These are phyloP conservation scores for Pterocles orientalis DNA, from an alignment of 2,113 vertebrate genomes.

Conservation along the genomic window DNA sequence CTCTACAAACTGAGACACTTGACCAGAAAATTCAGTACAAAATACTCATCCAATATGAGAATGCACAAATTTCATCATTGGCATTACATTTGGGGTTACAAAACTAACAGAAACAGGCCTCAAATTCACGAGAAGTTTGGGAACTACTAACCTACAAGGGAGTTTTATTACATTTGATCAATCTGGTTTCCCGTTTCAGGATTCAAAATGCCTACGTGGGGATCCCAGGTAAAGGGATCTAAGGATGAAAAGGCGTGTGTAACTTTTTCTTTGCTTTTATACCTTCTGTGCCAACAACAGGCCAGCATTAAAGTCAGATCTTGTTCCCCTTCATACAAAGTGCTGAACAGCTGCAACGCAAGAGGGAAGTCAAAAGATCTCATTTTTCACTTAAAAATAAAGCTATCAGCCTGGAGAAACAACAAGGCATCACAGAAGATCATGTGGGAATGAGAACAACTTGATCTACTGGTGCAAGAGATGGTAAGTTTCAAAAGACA, in stretches of 20 bases:
- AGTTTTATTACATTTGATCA: neutral
- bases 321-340: neutral
- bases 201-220: neutral
- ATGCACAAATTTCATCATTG: neutral
- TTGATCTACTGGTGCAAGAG: neutral
- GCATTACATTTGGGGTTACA: neutral
- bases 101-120: neutral
- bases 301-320: neutral
- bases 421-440: neutral
- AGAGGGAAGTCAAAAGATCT: neutral
- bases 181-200: neutral
- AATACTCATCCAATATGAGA: neutral
- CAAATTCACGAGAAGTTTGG: neutral
- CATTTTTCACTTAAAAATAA: neutral
- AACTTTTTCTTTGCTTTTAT: neutral
- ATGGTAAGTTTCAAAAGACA: neutral
- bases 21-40: neutral
- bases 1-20: neutral
- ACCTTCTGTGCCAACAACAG: neutral
- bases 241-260: neutral
- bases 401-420: neutral
- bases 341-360: neutral
- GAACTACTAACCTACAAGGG: neutral
- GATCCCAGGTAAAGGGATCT: neutral
- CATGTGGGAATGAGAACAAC: accelerated